Base-by-base conservation (phyloP, 2,888 invertebrate genomes). In the Drosophila antonietae region DNA sequence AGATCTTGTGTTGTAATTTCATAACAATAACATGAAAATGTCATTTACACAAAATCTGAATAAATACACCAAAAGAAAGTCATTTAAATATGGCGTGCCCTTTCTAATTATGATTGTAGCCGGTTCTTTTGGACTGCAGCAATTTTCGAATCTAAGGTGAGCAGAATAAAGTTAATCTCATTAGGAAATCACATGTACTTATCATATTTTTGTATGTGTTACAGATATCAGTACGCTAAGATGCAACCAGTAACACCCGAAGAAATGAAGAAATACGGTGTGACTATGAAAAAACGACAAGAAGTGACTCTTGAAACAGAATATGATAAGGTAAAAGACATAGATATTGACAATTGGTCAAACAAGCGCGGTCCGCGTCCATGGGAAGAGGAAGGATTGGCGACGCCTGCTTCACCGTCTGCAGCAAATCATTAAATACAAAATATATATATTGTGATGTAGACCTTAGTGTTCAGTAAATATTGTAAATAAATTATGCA, bases 341-440 rank as follows among this genome's bases (percentile, higher is more conserved):
- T 96, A 44, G 96, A 98, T 91, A 95, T 97, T 79, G 96, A 97
- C 76, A 94, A 95, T 81, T 98, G 98, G 98, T 95, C 96, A 90
- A 97, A 97, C 90, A 95, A 95, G 77, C 93, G 98, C 82, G 97
- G 97, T 0, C 96, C 97, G 7, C 93, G 98, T 61, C 97, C 97
- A 0, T 97, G 97, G 97, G 97, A 98, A 89, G 94, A 95, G 75
- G 74, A 75, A 31, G 75, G 51, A 0, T 23, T 53, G 31, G 0
- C 65, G 10, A 5, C 53, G 3, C 2, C 51, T 4, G 1, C 65
- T 7, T 7, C 57, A 6, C 1, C 44, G 7, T 7, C 68, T 15
- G 15, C 20, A 2, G 62, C 75, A 14, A 85, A 73, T 33, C 70
- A 75, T 33, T 83, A 78, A 58, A 9, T 49, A 6, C 43, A 15